Percentiles rank a stretch among this genome's conserved stretches.
phyloP scores from a whole-genome alignment of 1,140 invertebrate genomes.

The Paraescarpia echinospica region DNA sequence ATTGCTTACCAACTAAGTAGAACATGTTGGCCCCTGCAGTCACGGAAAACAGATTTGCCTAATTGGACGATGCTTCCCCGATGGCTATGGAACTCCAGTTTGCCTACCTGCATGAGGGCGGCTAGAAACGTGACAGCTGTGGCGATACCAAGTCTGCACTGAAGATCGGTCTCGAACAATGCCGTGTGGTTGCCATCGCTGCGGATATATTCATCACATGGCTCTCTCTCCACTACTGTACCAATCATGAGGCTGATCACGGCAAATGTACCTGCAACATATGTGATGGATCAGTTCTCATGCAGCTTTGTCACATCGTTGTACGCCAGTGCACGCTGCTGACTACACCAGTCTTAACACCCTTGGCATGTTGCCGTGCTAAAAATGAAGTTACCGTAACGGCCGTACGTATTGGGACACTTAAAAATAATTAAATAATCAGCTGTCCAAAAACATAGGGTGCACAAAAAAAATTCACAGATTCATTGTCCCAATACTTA shows the following conservation, averaged over 20 bases:
- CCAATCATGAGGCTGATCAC: constrained; percentile 59
- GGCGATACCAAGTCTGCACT: constrained; percentile 28
- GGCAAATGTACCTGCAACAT: constrained; percentile 54
- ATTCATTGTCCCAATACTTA: too few relatives aligned
- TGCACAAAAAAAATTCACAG: too few relatives aligned
- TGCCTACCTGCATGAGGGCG: constrained; percentile 31
- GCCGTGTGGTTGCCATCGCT: not conserved
- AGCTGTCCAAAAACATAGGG: too few relatives aligned
- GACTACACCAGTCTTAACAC: too few relatives aligned
- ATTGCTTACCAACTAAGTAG: not conserved
- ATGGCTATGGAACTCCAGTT: not conserved
- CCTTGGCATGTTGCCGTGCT: too few relatives aligned
- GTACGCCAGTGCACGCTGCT: too few relatives aligned
- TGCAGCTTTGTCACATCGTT: too few relatives aligned
- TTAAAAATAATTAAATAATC: too few relatives aligned
- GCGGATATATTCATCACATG: not conserved
- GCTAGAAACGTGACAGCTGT: constrained; percentile 30
- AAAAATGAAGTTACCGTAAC: too few relatives aligned
- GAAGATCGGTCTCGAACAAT: constrained; percentile 24
- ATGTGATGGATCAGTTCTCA: not conserved
- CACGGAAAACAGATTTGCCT: not conserved
- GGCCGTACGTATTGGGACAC: too few relatives aligned
- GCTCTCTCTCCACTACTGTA: constrained; percentile 44
- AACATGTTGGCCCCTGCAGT: not conserved
- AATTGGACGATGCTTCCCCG: not conserved